phyloP scores from a whole-genome alignment of 2,113 vertebrate genomes.

The Oreamnos americanus region DNA sequence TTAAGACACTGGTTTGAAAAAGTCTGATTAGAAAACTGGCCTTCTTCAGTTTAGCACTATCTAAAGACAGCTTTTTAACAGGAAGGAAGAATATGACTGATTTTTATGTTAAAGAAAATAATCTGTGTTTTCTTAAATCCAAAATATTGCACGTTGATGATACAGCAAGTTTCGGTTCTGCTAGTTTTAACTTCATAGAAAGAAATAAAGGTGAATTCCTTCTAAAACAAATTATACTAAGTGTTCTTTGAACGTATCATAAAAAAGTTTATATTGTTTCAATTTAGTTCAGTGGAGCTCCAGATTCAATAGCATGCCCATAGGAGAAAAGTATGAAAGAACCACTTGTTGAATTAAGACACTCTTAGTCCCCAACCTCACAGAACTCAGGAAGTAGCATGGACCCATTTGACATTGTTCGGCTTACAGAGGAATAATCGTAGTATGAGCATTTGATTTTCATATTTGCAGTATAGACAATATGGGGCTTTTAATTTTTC shows the following conservation, averaged over 20 bases:
- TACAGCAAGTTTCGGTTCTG: background rate
- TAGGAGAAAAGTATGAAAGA: background rate
- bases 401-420: background rate
- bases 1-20: slow-evolving; percentile 46
- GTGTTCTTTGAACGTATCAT: background rate
- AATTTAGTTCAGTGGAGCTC: background rate
- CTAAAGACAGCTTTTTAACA: slow-evolving; percentile 17
- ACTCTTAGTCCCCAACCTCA: background rate
- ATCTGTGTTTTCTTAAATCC: background rate
- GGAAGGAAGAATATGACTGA: slow-evolving; percentile 23
- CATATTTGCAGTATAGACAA: background rate
- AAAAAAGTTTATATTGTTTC: background rate
- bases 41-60: background rate
- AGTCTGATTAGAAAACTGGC: background rate
- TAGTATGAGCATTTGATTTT: background rate
- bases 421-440: background rate
- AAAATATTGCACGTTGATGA: background rate
- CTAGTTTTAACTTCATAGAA: background rate
- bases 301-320: background rate
- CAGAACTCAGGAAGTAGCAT: background rate
- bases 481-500: background rate
- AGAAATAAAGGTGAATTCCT: background rate
- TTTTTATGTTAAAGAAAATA: slow-evolving; percentile 28
- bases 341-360: background rate
- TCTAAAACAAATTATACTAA: background rate